phyloP scores from a whole-genome alignment of 2,888 invertebrate genomes.

The Thymelicus sylvestris region DNA sequence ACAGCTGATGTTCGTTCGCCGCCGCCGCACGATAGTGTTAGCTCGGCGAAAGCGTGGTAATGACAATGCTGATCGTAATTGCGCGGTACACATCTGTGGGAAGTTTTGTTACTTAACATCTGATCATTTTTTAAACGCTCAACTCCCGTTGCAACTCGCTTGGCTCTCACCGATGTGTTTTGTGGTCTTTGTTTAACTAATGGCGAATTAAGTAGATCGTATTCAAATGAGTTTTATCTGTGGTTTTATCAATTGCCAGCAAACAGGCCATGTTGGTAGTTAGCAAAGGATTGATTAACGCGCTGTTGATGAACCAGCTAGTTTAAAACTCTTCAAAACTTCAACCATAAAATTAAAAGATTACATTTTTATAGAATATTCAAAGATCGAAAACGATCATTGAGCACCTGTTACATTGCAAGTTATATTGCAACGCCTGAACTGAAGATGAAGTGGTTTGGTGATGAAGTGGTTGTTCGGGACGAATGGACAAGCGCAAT shows the following conservation, averaged over 20 bases:
- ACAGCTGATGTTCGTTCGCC: conserved; percentile 73
- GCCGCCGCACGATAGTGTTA: conserved; percentile 60
- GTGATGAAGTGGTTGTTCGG: neutral
- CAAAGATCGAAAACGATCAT: no score
- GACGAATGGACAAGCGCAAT: conserved; percentile 36
- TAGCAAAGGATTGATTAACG: no score
- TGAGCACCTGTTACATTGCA: no score
- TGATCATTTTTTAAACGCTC: conserved; percentile 41
- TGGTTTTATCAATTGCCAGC: no score
- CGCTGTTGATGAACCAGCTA: no score
- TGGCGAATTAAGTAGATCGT: neutral
- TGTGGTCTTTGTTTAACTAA: neutral
- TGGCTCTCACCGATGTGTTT: conserved; percentile 25
- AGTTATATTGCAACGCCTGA: no score
- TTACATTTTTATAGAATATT: no score
- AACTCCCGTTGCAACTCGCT: neutral
- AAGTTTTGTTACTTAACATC: conserved; percentile 49
- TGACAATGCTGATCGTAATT: conserved; percentile 48
- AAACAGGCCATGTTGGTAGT: no score
- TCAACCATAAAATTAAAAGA: no score
- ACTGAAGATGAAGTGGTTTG: neutral
- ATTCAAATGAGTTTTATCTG: no score
- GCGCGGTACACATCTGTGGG: conserved; percentile 42
- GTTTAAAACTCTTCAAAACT: no score
- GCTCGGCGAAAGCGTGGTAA: conserved; percentile 71